phyloP scores from a whole-genome alignment of 2,888 invertebrate species.

The Tiliacea citrago region DNA sequence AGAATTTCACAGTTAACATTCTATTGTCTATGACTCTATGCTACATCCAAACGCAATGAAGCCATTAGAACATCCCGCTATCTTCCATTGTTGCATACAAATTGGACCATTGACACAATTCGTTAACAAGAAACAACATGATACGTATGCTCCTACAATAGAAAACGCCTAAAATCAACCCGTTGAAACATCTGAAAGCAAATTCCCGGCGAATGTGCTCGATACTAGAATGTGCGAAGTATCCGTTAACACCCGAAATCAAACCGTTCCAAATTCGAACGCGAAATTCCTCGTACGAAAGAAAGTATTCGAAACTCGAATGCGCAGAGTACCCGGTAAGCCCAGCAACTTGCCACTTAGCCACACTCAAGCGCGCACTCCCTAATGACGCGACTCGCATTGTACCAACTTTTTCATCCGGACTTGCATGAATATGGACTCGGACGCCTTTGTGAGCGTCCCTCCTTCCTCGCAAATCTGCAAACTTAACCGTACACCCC shows the following conservation, averaged over 20 bases:
- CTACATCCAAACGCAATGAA: constrained; percentile 34
- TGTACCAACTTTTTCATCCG: constrained; percentile 82
- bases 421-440: constrained; percentile 80
- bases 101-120: constrained; percentile 23
- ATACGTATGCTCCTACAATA: not conserved
- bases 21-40: constrained; percentile 25
- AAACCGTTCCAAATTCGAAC: constrained; percentile 34
- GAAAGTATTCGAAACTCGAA: constrained; percentile 59
- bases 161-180: not conserved
- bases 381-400: constrained; percentile 80
- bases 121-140: constrained; percentile 1
- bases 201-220: constrained; percentile 23
- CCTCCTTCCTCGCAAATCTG: constrained; percentile 67
- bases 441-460: constrained; percentile 73
- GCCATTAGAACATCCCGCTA: constrained; percentile 29
- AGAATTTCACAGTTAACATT: constrained; percentile 19
- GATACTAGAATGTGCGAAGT: constrained; percentile 30
- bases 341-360: constrained; percentile 79
- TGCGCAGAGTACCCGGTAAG: constrained; percentile 57
- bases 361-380: constrained; percentile 69
- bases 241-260: constrained; percentile 38
- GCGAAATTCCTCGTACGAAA: constrained; percentile 53
- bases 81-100: constrained; percentile 41
- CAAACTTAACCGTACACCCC: constrained; percentile 32
- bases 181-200: constrained; percentile 16